Percentiles rank a stretch among this genome's conserved stretches.
Evolutionary conservation across 2,888 invertebrate species (phyloP).

Genomic region (Criorhina ranunculi): DNA sequence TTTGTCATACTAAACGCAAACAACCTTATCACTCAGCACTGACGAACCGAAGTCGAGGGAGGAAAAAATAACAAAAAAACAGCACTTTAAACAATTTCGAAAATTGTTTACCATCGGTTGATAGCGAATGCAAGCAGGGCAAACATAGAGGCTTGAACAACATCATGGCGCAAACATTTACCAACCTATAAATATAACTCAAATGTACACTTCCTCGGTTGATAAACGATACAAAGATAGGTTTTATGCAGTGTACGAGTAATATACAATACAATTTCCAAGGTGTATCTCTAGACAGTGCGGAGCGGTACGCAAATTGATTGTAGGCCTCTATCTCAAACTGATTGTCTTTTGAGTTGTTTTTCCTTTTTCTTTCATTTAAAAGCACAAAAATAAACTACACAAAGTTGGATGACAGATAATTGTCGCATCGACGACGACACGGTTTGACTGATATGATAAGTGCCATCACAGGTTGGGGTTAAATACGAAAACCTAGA

Average conservation of each 20-base stretch:
- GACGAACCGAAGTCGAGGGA: background rate
- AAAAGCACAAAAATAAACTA: slow-evolving; percentile 6
- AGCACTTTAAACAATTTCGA: slow-evolving; percentile 60
- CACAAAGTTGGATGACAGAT: slow-evolving; percentile 54
- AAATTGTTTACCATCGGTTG: slow-evolving; percentile 66
- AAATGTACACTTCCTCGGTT: slow-evolving; percentile 52
- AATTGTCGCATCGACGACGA: slow-evolving; percentile 16
- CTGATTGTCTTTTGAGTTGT: slow-evolving; percentile 37
- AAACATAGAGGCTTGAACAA: slow-evolving; percentile 38
- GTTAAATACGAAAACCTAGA: slow-evolving; percentile 1
- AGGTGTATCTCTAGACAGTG: slow-evolving; percentile 23
- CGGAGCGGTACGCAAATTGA: slow-evolving; percentile 33
- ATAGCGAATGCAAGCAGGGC: slow-evolving; percentile 53
- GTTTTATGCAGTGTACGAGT: slow-evolving; percentile 16
- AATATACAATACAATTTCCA: slow-evolving; percentile 11
- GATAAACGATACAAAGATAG: slow-evolving; percentile 58
- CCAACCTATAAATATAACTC: slow-evolving; percentile 42
- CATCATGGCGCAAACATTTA: slow-evolving; percentile 53
- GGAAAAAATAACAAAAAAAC: background rate
- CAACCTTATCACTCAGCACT: slow-evolving; percentile 61
- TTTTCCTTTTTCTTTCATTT: slow-evolving; percentile 1
- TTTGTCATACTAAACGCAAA: slow-evolving; percentile 70
- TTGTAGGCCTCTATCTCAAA: slow-evolving; percentile 34
- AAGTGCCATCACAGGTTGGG: slow-evolving; percentile 4
- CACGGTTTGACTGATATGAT: slow-evolving; percentile 26